Base-by-base conservation (phyloP, 2,888 invertebrate genomes). In the Heteropelma amictum region DNA sequence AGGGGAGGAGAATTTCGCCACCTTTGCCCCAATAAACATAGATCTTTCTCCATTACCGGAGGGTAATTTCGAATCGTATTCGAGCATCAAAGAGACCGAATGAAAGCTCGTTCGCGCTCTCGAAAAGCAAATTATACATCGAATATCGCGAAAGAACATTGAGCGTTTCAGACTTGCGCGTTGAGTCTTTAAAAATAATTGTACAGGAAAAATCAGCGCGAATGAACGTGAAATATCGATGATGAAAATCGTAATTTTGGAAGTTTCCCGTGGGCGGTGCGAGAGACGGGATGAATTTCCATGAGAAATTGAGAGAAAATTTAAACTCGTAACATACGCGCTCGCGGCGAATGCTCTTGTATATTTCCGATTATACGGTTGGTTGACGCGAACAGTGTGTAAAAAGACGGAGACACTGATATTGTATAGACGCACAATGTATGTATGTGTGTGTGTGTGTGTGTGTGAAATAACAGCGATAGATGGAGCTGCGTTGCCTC, bases 291-390 rank as follows among this genome's bases (percentile, higher is more conserved):
- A n/a, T n/a, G n/a, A n/a, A n/a, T n/a, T n/a, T n/a, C n/a, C n/a
- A n/a, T 30, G 38, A n/a, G 40, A 68, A 2, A 51, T 58, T 23
- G 38, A 7, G 47, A 47, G 38, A 63, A 23, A 53, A 69, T 63
- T 53, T 78, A 80, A 78, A 77, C 79, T 70, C 73, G 75, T 49
- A 51, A 74, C 61, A n/a, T n/a, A 56, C 42, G 26, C 56, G 67
- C 42, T 23, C 38, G n/a, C 26, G 35, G 28, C 47, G 26, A 64
- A 47, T 28, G 6, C 47, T 21, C 19, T 26, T 19, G 17, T 21
- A 54, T 12, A 10, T 67, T 61, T 54, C n/a, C n/a, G 69, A 54
- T 72, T 54, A 65, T 73, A 54, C 72, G 69, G 77, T 77, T 76
- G 38, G 56, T 61, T 68, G 65, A 73, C 45, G 45, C 68, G 42